Conservation (phyloP, 2,797 vertebrate species). For the Melanotaenia boesemani region DNA sequence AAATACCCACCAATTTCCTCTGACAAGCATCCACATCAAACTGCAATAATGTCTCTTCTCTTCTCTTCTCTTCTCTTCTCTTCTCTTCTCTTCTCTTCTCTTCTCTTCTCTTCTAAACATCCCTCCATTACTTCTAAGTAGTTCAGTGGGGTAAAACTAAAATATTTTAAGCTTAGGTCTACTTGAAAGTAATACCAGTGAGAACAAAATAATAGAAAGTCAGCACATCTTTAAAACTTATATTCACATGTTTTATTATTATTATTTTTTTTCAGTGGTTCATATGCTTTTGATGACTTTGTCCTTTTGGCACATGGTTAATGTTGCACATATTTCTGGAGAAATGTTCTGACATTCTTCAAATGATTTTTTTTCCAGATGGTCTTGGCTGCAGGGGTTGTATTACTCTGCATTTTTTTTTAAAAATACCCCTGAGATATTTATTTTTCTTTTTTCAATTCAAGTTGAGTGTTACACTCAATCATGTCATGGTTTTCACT, state of each 20-base stretch:
- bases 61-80: slow-evolving; percentile 2
- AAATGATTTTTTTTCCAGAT: neutral
- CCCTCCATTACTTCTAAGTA: neutral
- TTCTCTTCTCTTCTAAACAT: neutral
- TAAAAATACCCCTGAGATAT: neutral
- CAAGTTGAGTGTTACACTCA: neutral
- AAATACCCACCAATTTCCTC: slow-evolving; percentile 64
- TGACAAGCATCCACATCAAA: slow-evolving; percentile 52
- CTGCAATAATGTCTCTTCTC: slow-evolving; percentile 26
- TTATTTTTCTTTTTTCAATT: neutral
- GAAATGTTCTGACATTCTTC: neutral
- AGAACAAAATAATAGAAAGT: no score
- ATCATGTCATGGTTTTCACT: neutral
- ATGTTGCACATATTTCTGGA: no score
- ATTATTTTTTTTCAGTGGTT: no score
- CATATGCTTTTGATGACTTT: no score
- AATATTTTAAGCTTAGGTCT: no score
- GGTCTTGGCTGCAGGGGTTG: neutral
- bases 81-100: neutral
- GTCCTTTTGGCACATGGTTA: no score
- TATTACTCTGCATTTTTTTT: neutral
- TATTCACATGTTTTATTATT: no score
- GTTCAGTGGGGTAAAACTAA: neutral
- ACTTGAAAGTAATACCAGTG: no score
- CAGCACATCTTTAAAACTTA: no score